These are phyloP conservation scores for Atta colombica DNA, from an alignment of 1,140 invertebrate species.

Conservation along the genomic window DNA sequence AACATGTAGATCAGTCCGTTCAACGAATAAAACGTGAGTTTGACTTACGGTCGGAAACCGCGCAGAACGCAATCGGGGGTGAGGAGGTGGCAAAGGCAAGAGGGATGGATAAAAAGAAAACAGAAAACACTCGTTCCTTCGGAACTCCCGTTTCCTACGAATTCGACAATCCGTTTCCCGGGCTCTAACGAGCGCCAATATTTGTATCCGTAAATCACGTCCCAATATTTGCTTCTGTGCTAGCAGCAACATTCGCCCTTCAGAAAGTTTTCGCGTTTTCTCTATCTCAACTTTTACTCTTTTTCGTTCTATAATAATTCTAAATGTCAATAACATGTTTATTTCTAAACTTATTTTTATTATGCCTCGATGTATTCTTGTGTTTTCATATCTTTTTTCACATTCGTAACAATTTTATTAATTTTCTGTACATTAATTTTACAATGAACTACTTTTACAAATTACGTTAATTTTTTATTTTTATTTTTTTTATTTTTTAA, in stretches of 20 bases:
- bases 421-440: neutral
- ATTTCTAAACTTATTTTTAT: conserved; percentile 19
- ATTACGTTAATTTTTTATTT: neutral
- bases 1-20: conserved; percentile 59
- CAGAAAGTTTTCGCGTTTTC: conserved; percentile 51
- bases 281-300: conserved; percentile 6
- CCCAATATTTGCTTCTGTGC: conserved; percentile 69
- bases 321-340: conserved; percentile 18
- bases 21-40: conserved; percentile 46
- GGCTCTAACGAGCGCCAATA: conserved; percentile 73
- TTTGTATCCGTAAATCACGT: conserved; percentile 75
- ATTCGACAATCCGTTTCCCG: conserved; percentile 70
- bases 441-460: neutral
- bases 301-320: conserved; percentile 15
- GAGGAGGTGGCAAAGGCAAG: conserved; percentile 7
- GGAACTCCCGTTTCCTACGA: conserved; percentile 19
- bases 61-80: conserved; percentile 29
- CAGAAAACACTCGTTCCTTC: conserved; percentile 1
- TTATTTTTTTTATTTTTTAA: neutral
- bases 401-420: neutral
- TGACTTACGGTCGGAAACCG: conserved; percentile 57
- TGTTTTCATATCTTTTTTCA: neutral
- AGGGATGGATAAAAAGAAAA: conserved; percentile 25
- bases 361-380: neutral
- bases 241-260: conserved; percentile 66